phyloP scores from a whole-genome alignment of 2,113 vertebrate genomes.

The Tringa solitaria region DNA sequence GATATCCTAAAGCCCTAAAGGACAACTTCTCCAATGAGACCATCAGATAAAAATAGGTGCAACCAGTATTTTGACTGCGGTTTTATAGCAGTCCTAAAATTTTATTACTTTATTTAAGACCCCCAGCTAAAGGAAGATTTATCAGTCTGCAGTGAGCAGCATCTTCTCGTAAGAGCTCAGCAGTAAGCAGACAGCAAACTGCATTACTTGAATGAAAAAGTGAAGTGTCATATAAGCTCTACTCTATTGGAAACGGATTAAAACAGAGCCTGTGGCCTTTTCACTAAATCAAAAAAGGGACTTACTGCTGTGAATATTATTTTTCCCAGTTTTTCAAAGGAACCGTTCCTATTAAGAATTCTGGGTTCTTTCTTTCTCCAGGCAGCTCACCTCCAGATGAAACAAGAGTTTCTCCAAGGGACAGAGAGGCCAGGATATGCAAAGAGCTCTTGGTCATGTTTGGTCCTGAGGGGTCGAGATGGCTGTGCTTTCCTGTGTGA shows the following conservation, averaged over 20 bases:
- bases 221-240: not conserved
- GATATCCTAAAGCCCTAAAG: not conserved
- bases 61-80: not conserved
- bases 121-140: slow-evolving; percentile 4
- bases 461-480: not conserved
- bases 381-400: not conserved
- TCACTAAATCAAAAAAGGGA: not conserved
- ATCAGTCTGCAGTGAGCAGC: slow-evolving; percentile 1
- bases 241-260: slow-evolving; percentile 20
- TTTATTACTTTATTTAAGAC: slow-evolving; percentile 17
- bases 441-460: not conserved
- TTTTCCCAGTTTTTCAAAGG: not conserved
- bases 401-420: not conserved
- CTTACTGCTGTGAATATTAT: not conserved
- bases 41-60: not conserved
- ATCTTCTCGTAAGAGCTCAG: slow-evolving; percentile 18
- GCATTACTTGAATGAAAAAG: slow-evolving; percentile 40
- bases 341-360: not conserved
- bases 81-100: not conserved
- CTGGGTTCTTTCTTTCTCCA: not conserved
- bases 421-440: not conserved
- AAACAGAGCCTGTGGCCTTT: slow-evolving; percentile 15
- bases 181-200: slow-evolving; percentile 16
- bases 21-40: not conserved
- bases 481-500: not conserved